Conservation (phyloP, 2,113 vertebrate genomes). For the Hydrolagus affinis region DNA sequence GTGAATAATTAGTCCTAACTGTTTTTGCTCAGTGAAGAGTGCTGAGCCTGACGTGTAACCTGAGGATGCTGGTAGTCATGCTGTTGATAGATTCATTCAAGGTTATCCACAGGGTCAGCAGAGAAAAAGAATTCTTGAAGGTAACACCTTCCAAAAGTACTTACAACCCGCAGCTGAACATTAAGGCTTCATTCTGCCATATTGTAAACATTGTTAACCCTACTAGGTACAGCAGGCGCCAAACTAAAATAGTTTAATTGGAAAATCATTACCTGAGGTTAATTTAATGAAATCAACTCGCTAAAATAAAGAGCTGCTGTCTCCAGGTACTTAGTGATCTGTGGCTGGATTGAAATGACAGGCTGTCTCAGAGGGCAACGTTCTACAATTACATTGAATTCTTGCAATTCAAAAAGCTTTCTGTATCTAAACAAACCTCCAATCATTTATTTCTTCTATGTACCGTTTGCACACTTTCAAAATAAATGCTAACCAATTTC, state of each 20-base stretch:
- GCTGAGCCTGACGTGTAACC: conserved; percentile 11
- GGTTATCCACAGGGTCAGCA: conserved; percentile 33
- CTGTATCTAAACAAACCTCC: not conserved
- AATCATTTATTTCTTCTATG: not conserved
- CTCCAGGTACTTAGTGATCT: not conserved
- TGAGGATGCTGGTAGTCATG: conserved; percentile 21
- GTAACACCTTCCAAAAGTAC: conserved; percentile 34
- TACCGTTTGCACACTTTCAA: too few relatives aligned
- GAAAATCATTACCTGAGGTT: conserved; percentile 4
- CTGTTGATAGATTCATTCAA: conserved; percentile 33
- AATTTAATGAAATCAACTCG: not conserved
- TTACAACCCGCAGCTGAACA: conserved; percentile 21
- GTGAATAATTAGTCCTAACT: conserved; percentile 31
- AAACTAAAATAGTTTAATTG: conserved; percentile 15
- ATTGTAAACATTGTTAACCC: conserved; percentile 33
- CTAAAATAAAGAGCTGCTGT: not conserved
- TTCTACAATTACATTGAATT: not conserved
- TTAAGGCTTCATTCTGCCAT: conserved; percentile 24
- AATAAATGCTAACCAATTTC: too few relatives aligned
- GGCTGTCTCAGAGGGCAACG: too few relatives aligned
- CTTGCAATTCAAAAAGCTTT: not conserved
- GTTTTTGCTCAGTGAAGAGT: conserved; percentile 16
- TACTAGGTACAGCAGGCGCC: not conserved
- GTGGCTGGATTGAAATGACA: not conserved
- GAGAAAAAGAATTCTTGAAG: conserved; percentile 25